These are phyloP conservation scores for Papio anubis DNA, from an alignment of 2,113 vertebrate genomes.

Conservation along the genomic window DNA sequence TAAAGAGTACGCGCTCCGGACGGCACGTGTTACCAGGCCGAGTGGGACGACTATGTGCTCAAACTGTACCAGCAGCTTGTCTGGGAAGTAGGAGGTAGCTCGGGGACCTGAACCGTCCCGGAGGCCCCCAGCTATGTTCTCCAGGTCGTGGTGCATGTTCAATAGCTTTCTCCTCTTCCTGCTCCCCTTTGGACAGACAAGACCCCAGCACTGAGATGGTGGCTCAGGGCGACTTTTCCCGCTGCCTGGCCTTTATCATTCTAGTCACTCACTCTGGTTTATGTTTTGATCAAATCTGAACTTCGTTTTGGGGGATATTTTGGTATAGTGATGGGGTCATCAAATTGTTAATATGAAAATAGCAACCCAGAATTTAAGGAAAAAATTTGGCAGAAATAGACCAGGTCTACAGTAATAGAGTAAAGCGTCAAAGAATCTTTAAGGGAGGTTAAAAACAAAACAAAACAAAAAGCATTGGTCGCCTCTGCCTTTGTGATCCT, in stretches of 20 bases:
- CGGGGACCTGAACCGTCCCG: fast-evolving
- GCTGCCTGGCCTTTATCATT: background rate
- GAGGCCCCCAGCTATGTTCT: background rate
- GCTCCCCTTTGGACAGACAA: fast-evolving
- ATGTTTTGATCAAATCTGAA: background rate
- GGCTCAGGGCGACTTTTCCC: background rate
- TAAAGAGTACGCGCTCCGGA: conserved; percentile 90
- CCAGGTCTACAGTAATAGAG: background rate
- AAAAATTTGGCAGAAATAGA: background rate
- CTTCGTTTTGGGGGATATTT: background rate
- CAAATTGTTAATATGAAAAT: background rate
- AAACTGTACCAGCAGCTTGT: conserved; percentile 95
- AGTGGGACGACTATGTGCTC: conserved; percentile 97
- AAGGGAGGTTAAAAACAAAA: background rate
- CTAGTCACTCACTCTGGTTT: background rate
- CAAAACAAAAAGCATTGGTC: background rate
- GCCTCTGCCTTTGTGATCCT: background rate
- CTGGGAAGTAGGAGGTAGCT: conserved; percentile 86
- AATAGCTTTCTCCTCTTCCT: background rate
- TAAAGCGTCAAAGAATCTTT: background rate
- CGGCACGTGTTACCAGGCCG: conserved; percentile 94
- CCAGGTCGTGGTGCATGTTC: background rate
- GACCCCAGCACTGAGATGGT: background rate
- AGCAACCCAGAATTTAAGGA: conserved; percentile 3
- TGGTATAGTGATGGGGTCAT: background rate